Base-by-base conservation (phyloP, 2,797 vertebrate genomes). In the Ambastaia sidthimunki region DNA sequence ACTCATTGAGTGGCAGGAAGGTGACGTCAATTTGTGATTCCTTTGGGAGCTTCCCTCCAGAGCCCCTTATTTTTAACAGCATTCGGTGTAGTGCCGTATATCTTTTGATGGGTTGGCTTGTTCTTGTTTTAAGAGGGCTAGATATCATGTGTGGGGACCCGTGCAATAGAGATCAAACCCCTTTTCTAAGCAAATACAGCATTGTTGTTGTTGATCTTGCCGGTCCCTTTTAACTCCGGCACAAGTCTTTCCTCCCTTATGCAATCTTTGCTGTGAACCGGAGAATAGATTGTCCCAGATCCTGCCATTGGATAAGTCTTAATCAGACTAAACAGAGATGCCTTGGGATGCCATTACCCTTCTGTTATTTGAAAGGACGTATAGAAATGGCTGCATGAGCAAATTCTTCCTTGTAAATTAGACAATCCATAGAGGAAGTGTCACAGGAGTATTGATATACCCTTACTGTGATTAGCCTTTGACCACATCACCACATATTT, bases 321-420 rank as follows among this genome's bases (percentile, higher is more conserved):
- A 86, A 85, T 88, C 80, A 84, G 79, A 80, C 86, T 84, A 84
- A 85, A 85, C 80, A 87, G 79, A 83, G 71, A 85, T 18, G 78
- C 82, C 84, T 75, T 72, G 85, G 85, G 85, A 88, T 78, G 85
- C 76, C 86, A 88, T 88, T 87, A 87, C 83, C 83, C 84, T 86
- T 88, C 83, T 80, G 85, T 86, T 86, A 84, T 88, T 86, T 83
- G 80, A 86, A 85, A 88, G 81, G 85, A 84, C 84, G 83, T 71
- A 75, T 80, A 69, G 66, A 82, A 85, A 76, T 78, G 82, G 72
- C 79, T 82, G 74, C 80, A 85, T 83, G 82, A 63, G 70, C 47
- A 79, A 59, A 82, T 83, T 80, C 81, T 73, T 63, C 78, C 81
- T 83, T 79, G 79, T 85, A 85, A 83, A 86, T 85, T 77, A 82